Evolutionary conservation across 2,113 vertebrate genomes (phyloP), one percentile per base, ranked within the genome.

Genomic region (Mixornis gularis): DNA sequence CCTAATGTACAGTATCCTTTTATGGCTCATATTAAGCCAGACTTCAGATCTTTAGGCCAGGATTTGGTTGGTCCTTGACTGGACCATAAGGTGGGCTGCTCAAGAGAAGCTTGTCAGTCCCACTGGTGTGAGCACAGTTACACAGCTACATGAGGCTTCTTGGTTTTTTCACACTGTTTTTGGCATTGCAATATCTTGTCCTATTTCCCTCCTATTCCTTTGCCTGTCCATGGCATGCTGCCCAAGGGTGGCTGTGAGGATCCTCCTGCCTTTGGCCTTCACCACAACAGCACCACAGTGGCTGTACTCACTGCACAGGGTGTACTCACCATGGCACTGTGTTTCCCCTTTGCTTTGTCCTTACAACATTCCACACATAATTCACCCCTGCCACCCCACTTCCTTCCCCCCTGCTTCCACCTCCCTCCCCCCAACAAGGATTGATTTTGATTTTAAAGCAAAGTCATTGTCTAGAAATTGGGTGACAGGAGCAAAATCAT

Each of bases 271-370:
- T 30, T 43, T 58, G n/a, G 49, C 44, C 52, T 74, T 71, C 36
- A 19, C 52, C 53, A 10, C 8, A 12, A 1, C 5, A 30, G 60
- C 43, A 43, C 30, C 0, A 0, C 41, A 38, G 62, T 1, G 48
- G 29, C 71, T 44, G 43, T 18, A 19, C 18, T 44, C 43, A 44
- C 4, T 44, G 43, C 18, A 44, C 43, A 44, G 19, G 1, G 1
- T 21, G 34, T 29, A 8, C 56, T 51, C 36, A 46, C 32, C 36
- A 13, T 6, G 36, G 62, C 49, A 16, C 38, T 32, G 4, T 0
- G 2, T 6, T 79, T 65, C 30, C 44, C 49, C 27, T 48, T 48
- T 89, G 48, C 52, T 68, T 81, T 56, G 65, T 27, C 36, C 19
- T 81, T 17, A 53, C 38, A 76, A 12, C 19, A 26, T 72, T 74